Evolutionary conservation across 2,113 vertebrate species (phyloP), one percentile per base, ranked within the genome.

Genomic region (Gavia stellata): DNA sequence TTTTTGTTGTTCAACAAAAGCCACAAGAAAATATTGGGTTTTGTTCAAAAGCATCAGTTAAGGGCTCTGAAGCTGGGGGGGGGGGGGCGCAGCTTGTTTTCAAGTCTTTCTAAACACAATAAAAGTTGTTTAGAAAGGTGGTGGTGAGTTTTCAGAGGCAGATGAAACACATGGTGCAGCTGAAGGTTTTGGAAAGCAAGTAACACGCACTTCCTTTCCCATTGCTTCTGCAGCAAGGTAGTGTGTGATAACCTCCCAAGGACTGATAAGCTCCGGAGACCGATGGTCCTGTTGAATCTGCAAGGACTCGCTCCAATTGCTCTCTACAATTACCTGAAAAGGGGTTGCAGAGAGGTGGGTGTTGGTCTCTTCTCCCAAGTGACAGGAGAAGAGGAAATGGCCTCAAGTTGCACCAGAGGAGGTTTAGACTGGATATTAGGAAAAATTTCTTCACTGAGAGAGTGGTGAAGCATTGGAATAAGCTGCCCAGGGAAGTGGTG

Each of bases 81-180:
- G 7, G 12, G 2, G 7, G 1, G 3, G 1, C 7, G 4, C 5
- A 14, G 5, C 31, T 75, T 68, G 33, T 29, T 86, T 83, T 42
- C 3, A 10, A 49, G 9, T 33, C 36, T 79, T 74, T 74, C 16
- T 47, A 68, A 88, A 73, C 4, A 84, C 11, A 49, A 15, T 15
- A 75, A 18, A 58, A 66, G 17, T 66, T 73, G 14, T 77, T 73
- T 38, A 49, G 47, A 81, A 74, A 62, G 42, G 26, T 16, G 15
- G 9, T 10, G 5, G 11, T 47, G 33, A 65, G 52, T 70, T 89
- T 81, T 42, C 61, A 86, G 53, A 70, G 45, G 12, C 38, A 71
- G 33, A 33, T 10, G 17, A 91, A 96, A 50, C 15, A 68, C 33
- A 23, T 2, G 6, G 8, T 36, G 15, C 45, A 86, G 45, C 77